Evolutionary conservation across 2,797 vertebrate genomes (phyloP).

Genomic region (Mastacembelus armatus): DNA sequence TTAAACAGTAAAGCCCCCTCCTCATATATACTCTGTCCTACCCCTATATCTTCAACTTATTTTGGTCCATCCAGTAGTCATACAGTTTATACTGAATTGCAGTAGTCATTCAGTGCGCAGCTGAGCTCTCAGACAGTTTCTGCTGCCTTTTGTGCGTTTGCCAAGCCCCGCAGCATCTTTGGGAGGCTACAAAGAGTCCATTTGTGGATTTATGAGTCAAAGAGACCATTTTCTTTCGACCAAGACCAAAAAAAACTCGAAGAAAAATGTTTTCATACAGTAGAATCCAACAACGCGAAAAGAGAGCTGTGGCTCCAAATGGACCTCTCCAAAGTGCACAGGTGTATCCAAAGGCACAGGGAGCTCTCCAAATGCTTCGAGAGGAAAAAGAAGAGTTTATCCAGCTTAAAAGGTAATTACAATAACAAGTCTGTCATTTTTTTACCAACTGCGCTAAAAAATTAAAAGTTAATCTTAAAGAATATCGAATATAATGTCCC

Average conservation of each 20-base stretch:
- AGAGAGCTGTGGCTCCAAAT: conserved; percentile 30
- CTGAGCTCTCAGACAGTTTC: conserved; percentile 45
- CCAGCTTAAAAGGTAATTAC: conserved; percentile 30
- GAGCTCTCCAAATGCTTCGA: conserved; percentile 6
- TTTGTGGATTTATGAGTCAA: conserved; percentile 32
- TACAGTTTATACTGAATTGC: conserved; percentile 62
- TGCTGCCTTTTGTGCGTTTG: conserved; percentile 47
- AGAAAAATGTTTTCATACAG: conserved; percentile 7
- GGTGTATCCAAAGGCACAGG: conserved; percentile 57
- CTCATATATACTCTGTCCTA: conserved; percentile 54
- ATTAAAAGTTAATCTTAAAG: not conserved
- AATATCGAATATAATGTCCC: conserved; percentile 18
- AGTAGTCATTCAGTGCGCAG: conserved; percentile 69
- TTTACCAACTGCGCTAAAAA: not conserved
- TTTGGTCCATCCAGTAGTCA: conserved; percentile 76
- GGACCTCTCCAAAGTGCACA: conserved; percentile 70
- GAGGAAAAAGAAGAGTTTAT: not conserved
- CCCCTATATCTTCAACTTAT: conserved; percentile 79
- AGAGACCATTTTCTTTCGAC: conserved; percentile 41
- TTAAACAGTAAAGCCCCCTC: conserved; percentile 61
- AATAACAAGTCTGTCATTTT: not conserved
- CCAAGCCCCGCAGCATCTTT: conserved; percentile 57
- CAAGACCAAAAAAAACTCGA: conserved; percentile 24
- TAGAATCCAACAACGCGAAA: conserved; percentile 36
- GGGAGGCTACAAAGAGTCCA: conserved; percentile 27